Conservation (phyloP, 2,113 vertebrate genomes). For the Ochotona curzoniae region DNA sequence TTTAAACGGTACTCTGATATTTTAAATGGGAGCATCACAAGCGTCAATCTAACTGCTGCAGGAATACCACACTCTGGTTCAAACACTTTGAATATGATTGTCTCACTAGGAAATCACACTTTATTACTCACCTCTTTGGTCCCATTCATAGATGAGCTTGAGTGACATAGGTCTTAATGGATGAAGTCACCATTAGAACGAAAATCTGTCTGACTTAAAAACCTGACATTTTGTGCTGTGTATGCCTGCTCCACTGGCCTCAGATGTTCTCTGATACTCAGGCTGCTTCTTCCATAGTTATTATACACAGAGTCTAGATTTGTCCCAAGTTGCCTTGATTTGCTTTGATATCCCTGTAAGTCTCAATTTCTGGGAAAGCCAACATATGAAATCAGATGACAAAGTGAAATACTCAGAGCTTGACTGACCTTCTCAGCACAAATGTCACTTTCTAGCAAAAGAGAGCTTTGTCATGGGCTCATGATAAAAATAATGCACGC, state of each 20-base stretch:
- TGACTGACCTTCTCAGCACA: background rate
- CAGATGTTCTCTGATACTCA: background rate
- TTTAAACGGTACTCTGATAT: too few species aligned
- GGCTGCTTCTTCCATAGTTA: background rate
- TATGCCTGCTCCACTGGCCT: fast-evolving
- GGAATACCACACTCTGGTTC: too few species aligned
- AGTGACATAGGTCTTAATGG: background rate
- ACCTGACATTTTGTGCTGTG: background rate
- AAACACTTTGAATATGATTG: too few species aligned
- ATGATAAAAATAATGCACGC: background rate
- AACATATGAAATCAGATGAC: background rate
- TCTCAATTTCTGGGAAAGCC: background rate
- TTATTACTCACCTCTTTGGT: background rate
- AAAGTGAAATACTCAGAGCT: background rate
- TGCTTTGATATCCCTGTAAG: background rate
- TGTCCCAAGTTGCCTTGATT: background rate
- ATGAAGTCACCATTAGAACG: background rate
- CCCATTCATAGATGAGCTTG: background rate
- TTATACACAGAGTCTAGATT: background rate
- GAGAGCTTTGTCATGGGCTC: background rate
- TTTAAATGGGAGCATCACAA: too few species aligned
- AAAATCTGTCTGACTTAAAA: background rate
- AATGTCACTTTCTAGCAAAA: background rate
- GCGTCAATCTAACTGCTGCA: too few species aligned
- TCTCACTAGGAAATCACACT: background rate